Evolutionary conservation across 2,113 vertebrate genomes (phyloP).

Genomic region (Hucho hucho): DNA sequence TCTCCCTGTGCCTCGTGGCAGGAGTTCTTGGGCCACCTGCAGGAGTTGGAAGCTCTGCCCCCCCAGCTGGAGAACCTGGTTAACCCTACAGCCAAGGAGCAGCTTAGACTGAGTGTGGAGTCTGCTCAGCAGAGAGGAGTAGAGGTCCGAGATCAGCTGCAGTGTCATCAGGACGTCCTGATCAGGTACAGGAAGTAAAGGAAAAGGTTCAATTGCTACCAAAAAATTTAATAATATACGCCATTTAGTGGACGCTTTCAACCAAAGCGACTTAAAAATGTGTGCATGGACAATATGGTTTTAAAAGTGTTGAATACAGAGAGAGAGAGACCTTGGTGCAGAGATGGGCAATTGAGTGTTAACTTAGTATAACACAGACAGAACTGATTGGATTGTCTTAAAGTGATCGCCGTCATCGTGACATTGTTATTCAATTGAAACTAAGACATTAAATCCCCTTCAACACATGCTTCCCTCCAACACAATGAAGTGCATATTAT

Average conservation of each 20-base stretch:
- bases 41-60: constrained; percentile 79
- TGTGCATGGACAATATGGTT: too few species aligned
- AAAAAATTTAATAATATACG: neutral
- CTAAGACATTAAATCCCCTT: too few species aligned
- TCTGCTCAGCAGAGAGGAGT: constrained; percentile 79
- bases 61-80: constrained; percentile 79
- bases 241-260: neutral
- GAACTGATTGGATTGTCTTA: neutral
- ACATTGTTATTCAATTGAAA: too few species aligned
- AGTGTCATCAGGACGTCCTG: constrained; percentile 80
- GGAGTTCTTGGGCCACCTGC: constrained; percentile 78
- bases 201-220: too few species aligned
- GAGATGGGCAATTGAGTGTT: neutral
- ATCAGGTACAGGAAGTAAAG: constrained; percentile 76
- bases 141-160: constrained; percentile 77
- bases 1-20: constrained; percentile 71
- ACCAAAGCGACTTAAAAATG: too few species aligned
- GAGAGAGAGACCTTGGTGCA: too few species aligned
- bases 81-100: constrained; percentile 76
- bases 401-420: too few species aligned
- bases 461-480: too few species aligned
- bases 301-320: too few species aligned
- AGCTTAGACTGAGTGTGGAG: constrained; percentile 77
- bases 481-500: too few species aligned
- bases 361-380: neutral